Base-by-base conservation (phyloP, 2,888 invertebrate species). In the Hirtodrosophila trivittata region DNA sequence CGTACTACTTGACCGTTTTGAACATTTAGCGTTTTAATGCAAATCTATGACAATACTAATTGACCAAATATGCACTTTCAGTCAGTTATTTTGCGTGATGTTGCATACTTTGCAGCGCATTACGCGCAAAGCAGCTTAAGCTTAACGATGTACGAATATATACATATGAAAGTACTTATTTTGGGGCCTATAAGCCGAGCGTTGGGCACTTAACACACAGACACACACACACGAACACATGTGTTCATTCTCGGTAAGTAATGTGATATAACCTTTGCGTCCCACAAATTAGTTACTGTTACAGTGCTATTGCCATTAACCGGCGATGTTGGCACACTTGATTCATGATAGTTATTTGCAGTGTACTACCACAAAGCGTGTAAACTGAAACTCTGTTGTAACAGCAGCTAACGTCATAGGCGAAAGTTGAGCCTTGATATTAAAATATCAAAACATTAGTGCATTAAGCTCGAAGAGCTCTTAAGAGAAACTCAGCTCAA, bases 61-160 rank as follows among this genome's bases (percentile, higher is more conserved):
- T 55, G 52, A 47, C 54, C 43, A 52, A 41, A 50, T 63, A 42
- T 54, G 33, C 49, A 64, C 32, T 39, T 47, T 57, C 42, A 49
- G 38, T 54, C 65, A 68, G 58, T 69, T 66, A 84, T 63, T 76
- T 64, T 68, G 68, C 83, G 77, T 85, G 76, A 55, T 63, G 47
- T 42, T 85, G 77, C 85, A 84, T 81, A 77, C 62, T 84, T 77
- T 63, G 43, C 54, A 41, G 39, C 71, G 76, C 66, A 82, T 82
- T 82, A 78, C 16, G 56, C 45, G 28, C 30, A 41, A 42, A 47
- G 59, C 57, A 38, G 28, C 39, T 57, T 26, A 38, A 41, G 28
- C 25, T 18, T 25, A 30, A 13, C 43, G 14, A 32, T 55, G 14
- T 16, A 10, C 39, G 21, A 10, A 4, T 21, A 30, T n/a, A 28